phyloP scores from a whole-genome alignment of 2,113 vertebrate species.

The Oxyura jamaicensis region DNA sequence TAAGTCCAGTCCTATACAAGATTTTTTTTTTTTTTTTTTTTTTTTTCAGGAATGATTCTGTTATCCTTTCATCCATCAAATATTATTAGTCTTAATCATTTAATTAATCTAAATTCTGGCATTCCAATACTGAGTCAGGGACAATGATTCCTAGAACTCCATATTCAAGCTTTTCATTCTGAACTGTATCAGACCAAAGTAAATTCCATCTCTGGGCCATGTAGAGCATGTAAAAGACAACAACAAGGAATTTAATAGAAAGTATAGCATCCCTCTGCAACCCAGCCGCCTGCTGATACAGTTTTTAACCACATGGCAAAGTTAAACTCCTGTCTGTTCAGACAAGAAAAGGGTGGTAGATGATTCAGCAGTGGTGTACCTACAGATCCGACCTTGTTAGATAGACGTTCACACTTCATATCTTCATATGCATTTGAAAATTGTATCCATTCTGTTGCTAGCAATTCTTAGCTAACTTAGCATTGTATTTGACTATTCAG shows the following conservation, averaged over 20 bases:
- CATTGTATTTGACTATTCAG: not conserved
- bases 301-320: not conserved
- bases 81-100: not conserved
- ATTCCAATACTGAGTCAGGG: not conserved
- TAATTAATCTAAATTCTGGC: not conserved
- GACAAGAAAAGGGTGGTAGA: not conserved
- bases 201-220: not conserved
- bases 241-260: not conserved
- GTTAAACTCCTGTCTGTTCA: not conserved
- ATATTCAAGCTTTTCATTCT: not conserved
- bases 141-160: not conserved
- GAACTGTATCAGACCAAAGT: not conserved
- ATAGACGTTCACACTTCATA: not conserved
- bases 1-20: not conserved
- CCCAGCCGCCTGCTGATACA: accelerated
- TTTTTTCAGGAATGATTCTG: not conserved
- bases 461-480: not conserved
- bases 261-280: not conserved
- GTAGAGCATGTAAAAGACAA: not conserved
- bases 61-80: not conserved
- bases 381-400: not conserved
- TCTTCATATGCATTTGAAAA: not conserved
- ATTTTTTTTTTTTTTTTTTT: not conserved
- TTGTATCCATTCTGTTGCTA: not conserved
- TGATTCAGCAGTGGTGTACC: not conserved